These are phyloP conservation scores for Chaenocephalus aceratus DNA, from an alignment of 2,113 vertebrate genomes.

Conservation along the genomic window DNA sequence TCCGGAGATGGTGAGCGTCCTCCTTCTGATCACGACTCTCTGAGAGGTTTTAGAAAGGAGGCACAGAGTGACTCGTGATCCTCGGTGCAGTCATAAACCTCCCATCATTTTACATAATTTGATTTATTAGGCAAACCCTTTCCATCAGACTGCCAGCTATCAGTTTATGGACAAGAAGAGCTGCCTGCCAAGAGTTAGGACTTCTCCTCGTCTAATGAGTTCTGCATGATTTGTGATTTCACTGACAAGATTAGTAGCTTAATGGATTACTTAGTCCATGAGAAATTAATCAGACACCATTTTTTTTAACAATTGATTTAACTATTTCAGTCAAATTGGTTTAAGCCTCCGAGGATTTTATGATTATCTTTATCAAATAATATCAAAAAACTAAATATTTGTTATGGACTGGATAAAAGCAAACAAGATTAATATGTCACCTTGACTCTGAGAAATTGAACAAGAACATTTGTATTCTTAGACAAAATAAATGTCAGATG, in stretches of 20 bases:
- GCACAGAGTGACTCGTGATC: constrained; percentile 5
- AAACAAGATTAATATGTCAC: not conserved
- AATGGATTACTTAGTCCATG: not conserved
- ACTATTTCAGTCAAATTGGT: not conserved
- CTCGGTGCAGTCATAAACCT: not conserved
- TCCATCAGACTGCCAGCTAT: not conserved
- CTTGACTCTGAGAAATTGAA: not conserved
- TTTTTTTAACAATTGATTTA: not conserved
- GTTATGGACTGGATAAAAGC: not conserved
- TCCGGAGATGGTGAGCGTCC: constrained; percentile 88
- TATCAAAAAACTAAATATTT: too few species aligned
- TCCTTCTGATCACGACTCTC: not conserved
- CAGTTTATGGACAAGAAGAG: not conserved
- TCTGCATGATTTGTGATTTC: not conserved
- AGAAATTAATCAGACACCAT: too few species aligned
- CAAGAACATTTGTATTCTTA: not conserved
- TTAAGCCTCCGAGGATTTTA: not conserved
- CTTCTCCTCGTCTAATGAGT: not conserved
- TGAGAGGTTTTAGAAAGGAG: not conserved
- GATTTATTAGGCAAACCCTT: constrained; percentile 1
- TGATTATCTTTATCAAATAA: too few species aligned
- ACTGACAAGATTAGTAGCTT: not conserved
- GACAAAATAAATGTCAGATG: not conserved
- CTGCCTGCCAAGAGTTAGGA: not conserved
- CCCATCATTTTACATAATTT: constrained; percentile 5